Percentiles rank a stretch among this genome's conserved stretches.
These are phyloP conservation scores for Cotesia glomerata DNA, from an alignment of 1,140 invertebrate species.

Conservation along the genomic window DNA sequence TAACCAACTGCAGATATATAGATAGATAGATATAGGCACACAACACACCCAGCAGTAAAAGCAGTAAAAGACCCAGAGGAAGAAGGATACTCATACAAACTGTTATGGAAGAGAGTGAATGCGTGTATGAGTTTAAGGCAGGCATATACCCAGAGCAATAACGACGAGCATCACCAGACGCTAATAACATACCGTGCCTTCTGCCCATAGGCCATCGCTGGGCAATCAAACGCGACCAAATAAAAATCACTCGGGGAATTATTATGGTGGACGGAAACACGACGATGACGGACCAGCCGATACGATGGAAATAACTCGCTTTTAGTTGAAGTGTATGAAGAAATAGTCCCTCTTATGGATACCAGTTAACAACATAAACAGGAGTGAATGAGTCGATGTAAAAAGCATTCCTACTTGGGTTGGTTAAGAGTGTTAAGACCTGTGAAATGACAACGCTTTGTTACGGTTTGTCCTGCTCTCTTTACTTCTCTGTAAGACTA, in stretches of 20 bases:
- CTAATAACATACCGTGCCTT: constrained; percentile 63
- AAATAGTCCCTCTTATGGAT: not conserved
- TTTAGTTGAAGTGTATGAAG: constrained; percentile 13
- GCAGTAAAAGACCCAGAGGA: constrained; percentile 22
- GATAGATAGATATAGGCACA: not conserved
- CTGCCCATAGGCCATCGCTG: constrained; percentile 62
- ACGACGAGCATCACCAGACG: constrained; percentile 60
- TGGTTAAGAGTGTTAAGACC: constrained; percentile 2
- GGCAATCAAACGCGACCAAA: constrained; percentile 62
- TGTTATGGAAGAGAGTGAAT: constrained; percentile 40
- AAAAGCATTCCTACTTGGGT: constrained; percentile 8
- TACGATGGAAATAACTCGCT: constrained; percentile 36
- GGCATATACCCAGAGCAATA: constrained; percentile 55
- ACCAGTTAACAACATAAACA: not conserved
- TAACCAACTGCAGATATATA: no score
- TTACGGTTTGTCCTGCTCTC: no score
- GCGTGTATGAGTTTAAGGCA: constrained; percentile 47
- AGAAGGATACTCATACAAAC: not conserved
- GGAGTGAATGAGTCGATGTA: not conserved
- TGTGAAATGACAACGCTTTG: not conserved
- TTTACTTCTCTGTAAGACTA: constrained; percentile 26
- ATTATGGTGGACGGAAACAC: constrained; percentile 61
- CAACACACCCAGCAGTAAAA: not conserved
- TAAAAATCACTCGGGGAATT: constrained; percentile 60
- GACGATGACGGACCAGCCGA: constrained; percentile 34